phyloP scores from a whole-genome alignment of 2,888 invertebrate species.

The Apeira syringaria region DNA sequence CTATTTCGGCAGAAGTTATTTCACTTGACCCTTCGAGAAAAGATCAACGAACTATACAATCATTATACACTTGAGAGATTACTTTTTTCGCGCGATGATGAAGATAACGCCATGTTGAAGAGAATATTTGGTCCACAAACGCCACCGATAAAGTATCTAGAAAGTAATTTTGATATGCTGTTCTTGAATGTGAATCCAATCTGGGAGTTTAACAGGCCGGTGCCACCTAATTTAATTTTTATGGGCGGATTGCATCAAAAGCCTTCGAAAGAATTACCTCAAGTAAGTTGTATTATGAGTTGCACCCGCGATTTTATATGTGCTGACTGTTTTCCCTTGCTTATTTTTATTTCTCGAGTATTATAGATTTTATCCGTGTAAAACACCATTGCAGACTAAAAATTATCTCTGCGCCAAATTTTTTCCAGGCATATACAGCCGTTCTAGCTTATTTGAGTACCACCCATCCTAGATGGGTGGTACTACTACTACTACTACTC shows the following conservation, averaged over 20 bases:
- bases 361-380: too few relatives aligned
- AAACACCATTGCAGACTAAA: too few relatives aligned
- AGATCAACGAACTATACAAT: background rate
- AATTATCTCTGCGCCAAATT: too few relatives aligned
- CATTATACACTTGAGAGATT: background rate
- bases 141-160: constrained; percentile 2
- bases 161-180: background rate
- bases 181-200: constrained; percentile 33
- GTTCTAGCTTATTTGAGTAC: too few relatives aligned
- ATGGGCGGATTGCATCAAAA: constrained; percentile 41
- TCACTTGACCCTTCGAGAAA: background rate
- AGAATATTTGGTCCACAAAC: constrained; percentile 15
- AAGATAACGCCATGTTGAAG: constrained; percentile 3
- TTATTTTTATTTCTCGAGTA: too few relatives aligned
- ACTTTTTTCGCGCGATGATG: background rate
- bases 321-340: too few relatives aligned
- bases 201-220: constrained; percentile 42
- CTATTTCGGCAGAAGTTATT: background rate
- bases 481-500: too few relatives aligned
- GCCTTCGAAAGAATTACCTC: constrained; percentile 23
- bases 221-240: constrained; percentile 39
- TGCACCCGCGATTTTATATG: too few relatives aligned
- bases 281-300: constrained; percentile 8
- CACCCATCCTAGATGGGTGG: too few relatives aligned
- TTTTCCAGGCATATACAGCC: too few relatives aligned